These are phyloP conservation scores for Cercocebus atys DNA, from an alignment of 2,113 vertebrate species.

Conservation along the genomic window DNA sequence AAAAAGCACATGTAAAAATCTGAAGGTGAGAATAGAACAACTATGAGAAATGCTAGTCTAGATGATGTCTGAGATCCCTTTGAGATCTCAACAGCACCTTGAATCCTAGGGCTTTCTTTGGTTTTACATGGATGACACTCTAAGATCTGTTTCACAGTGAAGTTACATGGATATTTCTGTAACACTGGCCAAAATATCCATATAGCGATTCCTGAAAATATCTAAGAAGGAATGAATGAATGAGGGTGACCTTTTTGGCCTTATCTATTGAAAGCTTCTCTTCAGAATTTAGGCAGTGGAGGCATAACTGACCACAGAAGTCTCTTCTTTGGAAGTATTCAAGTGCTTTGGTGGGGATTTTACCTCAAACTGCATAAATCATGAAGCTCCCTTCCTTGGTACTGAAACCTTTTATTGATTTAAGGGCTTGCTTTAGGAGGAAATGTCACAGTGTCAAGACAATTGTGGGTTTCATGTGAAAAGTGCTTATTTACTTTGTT, in stretches of 20 bases:
- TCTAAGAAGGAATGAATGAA: not conserved
- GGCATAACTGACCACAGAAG: not conserved
- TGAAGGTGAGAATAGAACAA: not conserved
- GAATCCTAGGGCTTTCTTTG: not conserved
- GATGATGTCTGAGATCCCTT: not conserved
- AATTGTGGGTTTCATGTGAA: conserved; percentile 72
- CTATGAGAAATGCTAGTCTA: not conserved
- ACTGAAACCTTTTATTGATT: conserved; percentile 64
- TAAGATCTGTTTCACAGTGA: not conserved
- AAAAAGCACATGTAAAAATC: not conserved
- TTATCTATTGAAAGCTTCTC: not conserved
- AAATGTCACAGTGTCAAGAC: conserved; percentile 77
- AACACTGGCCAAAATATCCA: not conserved
- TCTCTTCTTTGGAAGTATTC: not conserved
- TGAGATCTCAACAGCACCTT: not conserved
- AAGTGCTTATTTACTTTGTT: conserved; percentile 79
- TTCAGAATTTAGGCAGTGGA: not conserved
- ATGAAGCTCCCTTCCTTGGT: not conserved
- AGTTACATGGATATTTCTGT: not conserved
- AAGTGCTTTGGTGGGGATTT: conserved; percentile 1
- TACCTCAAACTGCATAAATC: conserved; percentile 61
- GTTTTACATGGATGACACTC: not conserved
- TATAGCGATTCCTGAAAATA: not conserved
- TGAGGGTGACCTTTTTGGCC: not conserved
- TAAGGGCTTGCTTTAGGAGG: conserved; percentile 70